A percentile compares a stretch with the other conserved stretches of the same genome.
Conservation (phyloP, 1,140 invertebrate genomes). For the Galleria mellonella region DNA sequence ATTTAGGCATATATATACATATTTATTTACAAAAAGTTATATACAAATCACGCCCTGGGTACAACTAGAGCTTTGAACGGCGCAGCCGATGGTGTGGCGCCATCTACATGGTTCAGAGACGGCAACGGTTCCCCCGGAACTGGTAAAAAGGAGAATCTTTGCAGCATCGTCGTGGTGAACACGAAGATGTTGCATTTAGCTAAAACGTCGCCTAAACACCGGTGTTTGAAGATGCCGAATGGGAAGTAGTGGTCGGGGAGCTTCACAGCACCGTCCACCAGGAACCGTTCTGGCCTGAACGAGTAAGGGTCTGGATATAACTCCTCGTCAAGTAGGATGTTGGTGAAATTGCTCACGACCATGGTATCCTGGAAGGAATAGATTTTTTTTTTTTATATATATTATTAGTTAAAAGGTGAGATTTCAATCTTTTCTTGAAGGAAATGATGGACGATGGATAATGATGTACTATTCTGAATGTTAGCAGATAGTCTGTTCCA, state of each 20-base stretch:
- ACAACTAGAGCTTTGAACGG: conserved; percentile 81
- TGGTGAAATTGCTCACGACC: conserved; percentile 88
- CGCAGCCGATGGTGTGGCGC: conserved; percentile 82
- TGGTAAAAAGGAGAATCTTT: conserved; percentile 82
- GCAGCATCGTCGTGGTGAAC: conserved; percentile 85
- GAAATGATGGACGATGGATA: too few species aligned
- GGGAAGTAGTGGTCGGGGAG: conserved; percentile 84
- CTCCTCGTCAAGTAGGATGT: conserved; percentile 81
- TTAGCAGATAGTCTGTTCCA: too few species aligned
- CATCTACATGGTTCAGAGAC: conserved; percentile 79
- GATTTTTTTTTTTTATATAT: conserved; percentile 1
- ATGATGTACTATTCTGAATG: too few species aligned
- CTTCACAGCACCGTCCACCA: conserved; percentile 79
- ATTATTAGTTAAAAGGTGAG: neutral
- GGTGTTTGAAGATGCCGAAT: conserved; percentile 86
- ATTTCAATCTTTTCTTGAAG: too few species aligned
- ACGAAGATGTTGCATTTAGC: conserved; percentile 88
- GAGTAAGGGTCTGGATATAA: conserved; percentile 82
- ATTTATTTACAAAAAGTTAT: too few species aligned
- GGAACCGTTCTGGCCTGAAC: conserved; percentile 87
- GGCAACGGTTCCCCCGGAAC: conserved; percentile 78
- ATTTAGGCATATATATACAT: too few species aligned
- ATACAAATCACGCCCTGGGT: conserved; percentile 40
- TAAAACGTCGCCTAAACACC: conserved; percentile 56
- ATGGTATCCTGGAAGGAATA: conserved; percentile 82